Evolutionary conservation across 2,888 invertebrate species (phyloP).

Genomic region (Himalopsyche tibetana): DNA sequence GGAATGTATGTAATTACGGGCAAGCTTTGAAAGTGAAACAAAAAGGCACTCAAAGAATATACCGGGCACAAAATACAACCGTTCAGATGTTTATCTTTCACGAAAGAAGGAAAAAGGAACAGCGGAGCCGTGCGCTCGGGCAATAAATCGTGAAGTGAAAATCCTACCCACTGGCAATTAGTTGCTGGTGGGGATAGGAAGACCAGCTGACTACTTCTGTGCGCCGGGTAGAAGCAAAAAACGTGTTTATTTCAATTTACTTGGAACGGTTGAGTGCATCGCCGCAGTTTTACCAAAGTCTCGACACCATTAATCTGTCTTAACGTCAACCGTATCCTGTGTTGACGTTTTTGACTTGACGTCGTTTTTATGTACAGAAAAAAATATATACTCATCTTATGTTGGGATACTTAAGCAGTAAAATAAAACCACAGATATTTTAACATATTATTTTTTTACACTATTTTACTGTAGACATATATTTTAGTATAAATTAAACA

Average conservation of each 20-base stretch:
- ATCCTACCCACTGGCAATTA: constrained; percentile 65
- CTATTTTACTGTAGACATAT: too few species aligned
- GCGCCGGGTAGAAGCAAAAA: constrained; percentile 47
- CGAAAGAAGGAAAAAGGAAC: constrained; percentile 47
- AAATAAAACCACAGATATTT: background rate
- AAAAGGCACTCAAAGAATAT: constrained; percentile 49
- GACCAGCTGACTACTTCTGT: constrained; percentile 10
- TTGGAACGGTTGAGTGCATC: constrained; percentile 55
- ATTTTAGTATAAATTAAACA: too few species aligned
- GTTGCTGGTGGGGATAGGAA: constrained; percentile 56
- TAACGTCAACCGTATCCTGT: constrained; percentile 60
- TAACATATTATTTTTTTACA: too few species aligned
- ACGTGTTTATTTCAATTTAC: constrained; percentile 62
- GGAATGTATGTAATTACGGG: constrained; percentile 37
- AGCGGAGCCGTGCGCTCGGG: constrained; percentile 52
- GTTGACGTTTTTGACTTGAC: constrained; percentile 56
- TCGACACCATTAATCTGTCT: constrained; percentile 65
- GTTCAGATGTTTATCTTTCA: constrained; percentile 63
- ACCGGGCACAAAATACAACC: constrained; percentile 37
- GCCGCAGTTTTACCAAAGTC: constrained; percentile 54
- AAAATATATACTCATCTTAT: background rate
- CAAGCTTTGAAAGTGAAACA: constrained; percentile 47
- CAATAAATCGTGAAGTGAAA: constrained; percentile 64
- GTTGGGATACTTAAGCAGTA: background rate
- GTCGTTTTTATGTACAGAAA: constrained; percentile 9